Evolutionary conservation across 2,797 vertebrate genomes (phyloP).

Genomic region (Rhodeus uyekii): DNA sequence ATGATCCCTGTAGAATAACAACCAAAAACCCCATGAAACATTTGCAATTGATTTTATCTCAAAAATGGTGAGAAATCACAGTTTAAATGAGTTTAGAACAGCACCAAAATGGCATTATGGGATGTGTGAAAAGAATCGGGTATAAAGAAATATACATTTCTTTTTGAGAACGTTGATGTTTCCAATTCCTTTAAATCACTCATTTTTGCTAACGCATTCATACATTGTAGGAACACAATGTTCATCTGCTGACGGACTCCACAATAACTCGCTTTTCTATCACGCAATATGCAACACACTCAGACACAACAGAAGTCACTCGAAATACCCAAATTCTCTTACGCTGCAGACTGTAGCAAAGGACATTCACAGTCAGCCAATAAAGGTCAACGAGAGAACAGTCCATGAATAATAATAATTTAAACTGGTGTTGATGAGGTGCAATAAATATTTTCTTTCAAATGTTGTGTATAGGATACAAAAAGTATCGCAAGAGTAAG

Average conservation of each 20-base stretch:
- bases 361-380: constrained; percentile 23
- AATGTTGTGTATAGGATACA: neutral
- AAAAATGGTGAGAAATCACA: neutral
- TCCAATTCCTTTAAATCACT: neutral
- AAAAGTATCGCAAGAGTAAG: neutral
- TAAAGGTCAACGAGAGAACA: neutral
- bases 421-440: constrained; percentile 20
- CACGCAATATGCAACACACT: neutral
- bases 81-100: neutral
- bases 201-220: neutral
- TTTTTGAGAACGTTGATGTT: neutral
- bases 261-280: neutral
- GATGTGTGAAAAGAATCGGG: neutral
- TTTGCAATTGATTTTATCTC: neutral
- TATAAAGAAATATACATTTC: neutral
- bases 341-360: constrained; percentile 13
- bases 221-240: neutral
- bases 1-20: neutral
- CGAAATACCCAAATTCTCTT: constrained; percentile 6
- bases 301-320: neutral
- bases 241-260: neutral
- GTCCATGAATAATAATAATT: neutral
- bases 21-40: neutral
- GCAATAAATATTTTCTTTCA: neutral
- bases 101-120: neutral